These are phyloP conservation scores for Hoplostethus mediterraneus DNA, from an alignment of 2,797 vertebrate genomes.

Conservation along the genomic window DNA sequence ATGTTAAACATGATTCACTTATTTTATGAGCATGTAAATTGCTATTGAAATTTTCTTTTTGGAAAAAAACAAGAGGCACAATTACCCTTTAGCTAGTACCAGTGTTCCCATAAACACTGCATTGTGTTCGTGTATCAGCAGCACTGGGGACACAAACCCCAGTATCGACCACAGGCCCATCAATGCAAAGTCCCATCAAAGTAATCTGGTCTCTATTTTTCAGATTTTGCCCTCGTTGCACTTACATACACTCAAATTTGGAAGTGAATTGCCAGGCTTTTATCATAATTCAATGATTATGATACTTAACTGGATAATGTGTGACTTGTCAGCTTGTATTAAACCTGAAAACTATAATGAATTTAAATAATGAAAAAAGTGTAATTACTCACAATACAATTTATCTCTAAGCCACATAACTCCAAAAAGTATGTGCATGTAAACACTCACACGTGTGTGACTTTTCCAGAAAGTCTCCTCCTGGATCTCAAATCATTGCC, in stretches of 20 bases:
- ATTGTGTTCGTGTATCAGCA: conserved; percentile 18
- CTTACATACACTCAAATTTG: neutral
- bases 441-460: conserved; percentile 58
- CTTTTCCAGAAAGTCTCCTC: conserved; percentile 60
- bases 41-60: conserved; percentile 34
- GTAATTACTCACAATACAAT: neutral
- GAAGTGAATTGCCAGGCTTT: neutral
- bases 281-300: neutral
- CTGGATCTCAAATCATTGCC: conserved; percentile 67
- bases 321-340: neutral
- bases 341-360: conserved; percentile 16
- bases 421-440: conserved; percentile 19
- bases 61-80: conserved; percentile 16
- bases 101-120: conserved; percentile 23
- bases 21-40: conserved; percentile 38
- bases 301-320: neutral
- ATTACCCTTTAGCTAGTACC: conserved; percentile 12
- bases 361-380: conserved; percentile 9
- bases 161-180: conserved; percentile 36
- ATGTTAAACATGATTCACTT: conserved; percentile 35
- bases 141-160: conserved; percentile 27
- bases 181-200: conserved; percentile 16
- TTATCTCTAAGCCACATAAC: conserved; percentile 6
- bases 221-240: conserved; percentile 27
- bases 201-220: conserved; percentile 27